Evolutionary conservation across 2,797 vertebrate genomes (phyloP).

Genomic region (Staurois parvus): DNA sequence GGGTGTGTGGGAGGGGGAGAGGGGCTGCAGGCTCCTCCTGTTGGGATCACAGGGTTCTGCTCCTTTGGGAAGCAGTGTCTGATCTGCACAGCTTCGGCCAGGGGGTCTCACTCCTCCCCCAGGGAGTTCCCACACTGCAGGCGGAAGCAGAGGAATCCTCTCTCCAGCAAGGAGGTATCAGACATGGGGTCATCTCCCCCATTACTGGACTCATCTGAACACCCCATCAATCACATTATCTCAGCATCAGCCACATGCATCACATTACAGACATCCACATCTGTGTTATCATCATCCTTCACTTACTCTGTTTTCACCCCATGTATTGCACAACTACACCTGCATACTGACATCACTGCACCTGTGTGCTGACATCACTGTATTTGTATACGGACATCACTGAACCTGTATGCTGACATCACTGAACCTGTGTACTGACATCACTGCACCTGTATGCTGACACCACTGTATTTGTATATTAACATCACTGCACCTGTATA

Average conservation of each 20-base stretch:
- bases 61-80: constrained; percentile 56
- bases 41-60: constrained; percentile 53
- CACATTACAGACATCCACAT: neutral
- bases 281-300: neutral
- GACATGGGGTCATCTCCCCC: constrained; percentile 51
- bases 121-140: constrained; percentile 53
- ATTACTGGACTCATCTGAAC: constrained; percentile 22
- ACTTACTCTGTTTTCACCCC: neutral
- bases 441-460: neutral
- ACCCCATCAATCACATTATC: constrained; percentile 7
- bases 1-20: constrained; percentile 65
- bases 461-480: neutral
- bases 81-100: constrained; percentile 52
- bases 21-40: constrained; percentile 62
- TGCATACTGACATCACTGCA: neutral
- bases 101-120: constrained; percentile 61
- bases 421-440: neutral
- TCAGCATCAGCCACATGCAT: neutral
- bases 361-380: neutral
- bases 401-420: neutral
- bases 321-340: neutral
- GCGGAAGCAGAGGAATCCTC: constrained; percentile 58
- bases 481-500: neutral
- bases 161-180: constrained; percentile 60
- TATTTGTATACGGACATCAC: neutral